These are phyloP conservation scores for Nomada ferruginata DNA, from an alignment of 2,888 invertebrate genomes.

Conservation along the genomic window DNA sequence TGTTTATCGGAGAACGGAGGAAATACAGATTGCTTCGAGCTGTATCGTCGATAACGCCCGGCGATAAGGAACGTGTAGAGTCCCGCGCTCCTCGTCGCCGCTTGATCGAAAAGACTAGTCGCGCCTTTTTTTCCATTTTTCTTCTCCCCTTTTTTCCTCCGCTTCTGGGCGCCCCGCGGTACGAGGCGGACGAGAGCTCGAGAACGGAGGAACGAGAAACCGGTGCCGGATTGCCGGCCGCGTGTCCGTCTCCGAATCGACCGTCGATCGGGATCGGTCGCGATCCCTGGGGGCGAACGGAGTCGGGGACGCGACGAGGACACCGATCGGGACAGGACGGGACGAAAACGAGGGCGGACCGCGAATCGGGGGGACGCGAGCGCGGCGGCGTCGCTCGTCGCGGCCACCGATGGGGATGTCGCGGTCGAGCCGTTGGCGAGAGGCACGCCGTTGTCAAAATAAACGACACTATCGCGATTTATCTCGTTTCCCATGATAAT, in stretches of 20 bases:
- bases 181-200: too few species aligned
- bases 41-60: slow-evolving; percentile 44
- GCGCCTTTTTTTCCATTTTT: background rate
- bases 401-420: slow-evolving; percentile 46
- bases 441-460: slow-evolving; percentile 82
- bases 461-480: slow-evolving; percentile 84
- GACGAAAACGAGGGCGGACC: background rate
- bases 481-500: slow-evolving; percentile 85
- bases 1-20: slow-evolving; percentile 54
- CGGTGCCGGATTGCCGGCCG: too few species aligned
- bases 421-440: slow-evolving; percentile 55
- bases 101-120: slow-evolving; percentile 9
- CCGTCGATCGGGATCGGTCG: background rate
- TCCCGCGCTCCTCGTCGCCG: slow-evolving; percentile 4
- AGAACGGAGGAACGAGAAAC: too few species aligned
- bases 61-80: slow-evolving; percentile 45
- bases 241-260: too few species aligned
- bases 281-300: too few species aligned
- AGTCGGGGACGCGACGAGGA: background rate
- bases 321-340: background rate
- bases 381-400: slow-evolving; percentile 67
- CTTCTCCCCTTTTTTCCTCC: background rate
- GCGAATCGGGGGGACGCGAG: background rate
- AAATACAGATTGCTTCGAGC: slow-evolving; percentile 43
- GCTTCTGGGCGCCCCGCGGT: too few species aligned